Conservation (phyloP, 2,888 invertebrate genomes). For the Hipparchia semele region DNA sequence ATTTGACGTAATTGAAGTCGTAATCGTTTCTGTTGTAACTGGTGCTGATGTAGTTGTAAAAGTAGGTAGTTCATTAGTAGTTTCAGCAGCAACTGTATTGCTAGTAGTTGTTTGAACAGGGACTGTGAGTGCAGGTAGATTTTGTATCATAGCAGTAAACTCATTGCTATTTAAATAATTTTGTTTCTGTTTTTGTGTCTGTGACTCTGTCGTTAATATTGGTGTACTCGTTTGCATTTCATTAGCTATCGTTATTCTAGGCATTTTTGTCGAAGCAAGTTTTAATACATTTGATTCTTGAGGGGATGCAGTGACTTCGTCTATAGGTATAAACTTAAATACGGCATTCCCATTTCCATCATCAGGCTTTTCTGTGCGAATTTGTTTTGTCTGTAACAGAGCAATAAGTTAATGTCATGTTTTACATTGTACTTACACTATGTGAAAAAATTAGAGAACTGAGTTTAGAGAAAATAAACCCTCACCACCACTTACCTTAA, state of each 20-base stretch:
- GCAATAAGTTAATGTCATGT: slow-evolving; percentile 29
- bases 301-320: slow-evolving; percentile 66
- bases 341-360: slow-evolving; percentile 67
- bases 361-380: slow-evolving; percentile 76
- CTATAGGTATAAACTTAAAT: slow-evolving; percentile 78
- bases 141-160: slow-evolving; percentile 23
- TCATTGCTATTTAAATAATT: slow-evolving; percentile 50
- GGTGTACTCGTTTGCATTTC: slow-evolving; percentile 57
- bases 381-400: slow-evolving; percentile 80
- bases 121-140: slow-evolving; percentile 47
- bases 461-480: slow-evolving; percentile 2
- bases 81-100: slow-evolving; percentile 44
- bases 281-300: slow-evolving; percentile 74
- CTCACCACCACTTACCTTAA: slow-evolving; percentile 66
- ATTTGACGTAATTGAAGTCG: slow-evolving; percentile 17
- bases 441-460: not conserved
- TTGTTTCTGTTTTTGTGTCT: slow-evolving; percentile 56
- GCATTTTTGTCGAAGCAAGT: slow-evolving; percentile 66
- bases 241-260: slow-evolving; percentile 52
- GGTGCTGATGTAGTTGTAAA: slow-evolving; percentile 42
- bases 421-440: not conserved
- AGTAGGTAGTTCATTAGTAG: slow-evolving; percentile 45
- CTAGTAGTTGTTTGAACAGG: slow-evolving; percentile 43
- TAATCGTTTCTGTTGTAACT: slow-evolving; percentile 45
- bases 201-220: slow-evolving; percentile 56